Conservation (phyloP, 2,113 vertebrate genomes). For the Psittacus erithacus region DNA sequence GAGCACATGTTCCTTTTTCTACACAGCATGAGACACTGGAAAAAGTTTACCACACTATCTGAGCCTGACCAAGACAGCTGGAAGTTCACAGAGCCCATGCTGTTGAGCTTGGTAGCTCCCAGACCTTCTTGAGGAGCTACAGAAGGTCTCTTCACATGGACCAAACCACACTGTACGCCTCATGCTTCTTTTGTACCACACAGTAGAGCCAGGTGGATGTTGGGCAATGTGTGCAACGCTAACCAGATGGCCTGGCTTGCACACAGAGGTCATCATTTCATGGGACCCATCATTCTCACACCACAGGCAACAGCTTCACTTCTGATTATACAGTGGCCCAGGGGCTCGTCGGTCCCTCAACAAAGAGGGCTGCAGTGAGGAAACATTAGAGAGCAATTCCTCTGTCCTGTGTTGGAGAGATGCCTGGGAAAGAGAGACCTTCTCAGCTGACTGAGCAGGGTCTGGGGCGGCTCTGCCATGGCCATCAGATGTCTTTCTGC, state of each 20-base stretch:
- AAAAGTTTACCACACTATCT: not conserved
- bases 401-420: not conserved
- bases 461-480: rapidly evolving
- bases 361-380: not conserved
- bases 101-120: not conserved
- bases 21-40: not conserved
- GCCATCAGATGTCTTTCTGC: rapidly evolving
- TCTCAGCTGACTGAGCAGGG: not conserved
- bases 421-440: not conserved
- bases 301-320: not conserved
- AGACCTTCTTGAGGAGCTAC: not conserved
- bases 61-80: not conserved
- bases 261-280: not conserved
- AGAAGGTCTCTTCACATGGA: not conserved
- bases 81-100: not conserved
- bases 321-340: not conserved
- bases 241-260: not conserved
- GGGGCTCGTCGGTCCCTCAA: not conserved
- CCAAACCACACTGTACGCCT: not conserved
- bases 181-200: not conserved
- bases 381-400: not conserved
- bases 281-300: not conserved
- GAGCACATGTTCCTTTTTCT: not conserved
- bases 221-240: not conserved
- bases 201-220: not conserved